Evolutionary conservation across 2,113 vertebrate genomes (phyloP).

Genomic region (Passer domesticus): DNA sequence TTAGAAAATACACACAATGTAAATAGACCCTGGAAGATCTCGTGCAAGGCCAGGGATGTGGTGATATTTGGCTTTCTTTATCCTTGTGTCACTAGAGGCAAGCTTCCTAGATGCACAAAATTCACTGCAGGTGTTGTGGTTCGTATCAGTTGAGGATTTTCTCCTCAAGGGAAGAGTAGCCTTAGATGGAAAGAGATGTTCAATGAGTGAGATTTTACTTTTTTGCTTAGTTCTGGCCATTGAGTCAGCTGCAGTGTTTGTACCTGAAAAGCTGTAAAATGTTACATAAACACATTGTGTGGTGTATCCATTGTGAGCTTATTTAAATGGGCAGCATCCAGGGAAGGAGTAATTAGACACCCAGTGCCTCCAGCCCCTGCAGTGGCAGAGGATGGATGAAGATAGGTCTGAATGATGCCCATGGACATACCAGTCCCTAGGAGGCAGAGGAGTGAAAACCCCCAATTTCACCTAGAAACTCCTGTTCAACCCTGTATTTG

Average conservation of each 20-base stretch:
- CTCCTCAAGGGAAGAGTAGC: neutral
- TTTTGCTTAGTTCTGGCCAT: neutral
- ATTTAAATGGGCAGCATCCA: neutral
- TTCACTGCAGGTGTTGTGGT: neutral
- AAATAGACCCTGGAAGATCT: neutral
- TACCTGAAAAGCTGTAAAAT: neutral
- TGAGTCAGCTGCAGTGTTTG: neutral
- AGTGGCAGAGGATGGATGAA: neutral
- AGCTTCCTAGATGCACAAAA: neutral
- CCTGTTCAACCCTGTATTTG: neutral
- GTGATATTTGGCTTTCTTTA: neutral
- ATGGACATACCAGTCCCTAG: neutral
- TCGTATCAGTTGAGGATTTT: neutral
- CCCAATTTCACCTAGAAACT: neutral
- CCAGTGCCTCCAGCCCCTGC: neutral
- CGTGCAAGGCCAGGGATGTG: neutral
- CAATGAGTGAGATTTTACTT: neutral
- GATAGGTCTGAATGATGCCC: neutral
- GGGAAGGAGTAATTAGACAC: neutral
- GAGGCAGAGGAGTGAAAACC: neutral
- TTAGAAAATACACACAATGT: neutral
- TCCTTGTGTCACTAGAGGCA: neutral
- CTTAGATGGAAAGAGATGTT: neutral
- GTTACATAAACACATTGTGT: accelerated
- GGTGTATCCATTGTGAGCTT: neutral